Percentiles rank a stretch among this genome's conserved stretches.
Evolutionary conservation across 1,140 invertebrate genomes (phyloP).

Genomic region (Tetragnatha versicolor): DNA sequence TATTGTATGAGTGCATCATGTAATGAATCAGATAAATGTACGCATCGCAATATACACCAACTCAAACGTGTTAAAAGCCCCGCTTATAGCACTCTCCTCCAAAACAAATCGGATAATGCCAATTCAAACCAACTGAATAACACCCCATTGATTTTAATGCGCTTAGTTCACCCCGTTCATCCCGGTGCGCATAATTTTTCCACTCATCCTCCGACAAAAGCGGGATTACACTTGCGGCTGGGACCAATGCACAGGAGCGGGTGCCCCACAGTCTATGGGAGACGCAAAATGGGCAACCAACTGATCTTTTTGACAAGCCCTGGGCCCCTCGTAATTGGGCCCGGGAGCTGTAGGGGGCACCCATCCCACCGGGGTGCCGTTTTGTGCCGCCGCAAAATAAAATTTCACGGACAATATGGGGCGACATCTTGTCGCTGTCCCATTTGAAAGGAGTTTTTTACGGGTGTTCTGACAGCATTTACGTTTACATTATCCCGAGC

Average conservation of each 20-base stretch:
- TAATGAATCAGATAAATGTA: no score
- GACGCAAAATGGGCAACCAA: conserved; percentile 28
- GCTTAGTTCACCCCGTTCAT: no score
- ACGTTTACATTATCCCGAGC: conserved; percentile 1
- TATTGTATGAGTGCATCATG: no score
- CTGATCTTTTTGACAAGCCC: conserved; percentile 25
- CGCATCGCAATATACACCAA: no score
- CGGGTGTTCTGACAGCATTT: conserved; percentile 10
- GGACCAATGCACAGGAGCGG: no score
- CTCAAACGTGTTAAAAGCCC: no score
- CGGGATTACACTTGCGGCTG: neutral
- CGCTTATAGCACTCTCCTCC: no score
- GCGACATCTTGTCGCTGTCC: conserved; percentile 16
- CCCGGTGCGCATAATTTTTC: no score
- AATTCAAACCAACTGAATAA: no score
- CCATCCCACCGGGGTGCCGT: conserved; percentile 3
- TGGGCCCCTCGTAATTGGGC: conserved; percentile 2
- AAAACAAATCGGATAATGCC: no score
- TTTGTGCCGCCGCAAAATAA: conserved; percentile 11
- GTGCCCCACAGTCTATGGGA: no score
- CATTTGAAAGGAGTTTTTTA: neutral
- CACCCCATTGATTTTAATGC: no score
- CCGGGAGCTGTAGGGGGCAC: conserved; percentile 1
- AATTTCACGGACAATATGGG: conserved; percentile 3
- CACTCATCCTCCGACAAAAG: neutral